Evolutionary conservation across 1,140 invertebrate species (phyloP), one percentile per base, ranked within the genome.

Genomic region (Acromyrmex charruanus): DNA sequence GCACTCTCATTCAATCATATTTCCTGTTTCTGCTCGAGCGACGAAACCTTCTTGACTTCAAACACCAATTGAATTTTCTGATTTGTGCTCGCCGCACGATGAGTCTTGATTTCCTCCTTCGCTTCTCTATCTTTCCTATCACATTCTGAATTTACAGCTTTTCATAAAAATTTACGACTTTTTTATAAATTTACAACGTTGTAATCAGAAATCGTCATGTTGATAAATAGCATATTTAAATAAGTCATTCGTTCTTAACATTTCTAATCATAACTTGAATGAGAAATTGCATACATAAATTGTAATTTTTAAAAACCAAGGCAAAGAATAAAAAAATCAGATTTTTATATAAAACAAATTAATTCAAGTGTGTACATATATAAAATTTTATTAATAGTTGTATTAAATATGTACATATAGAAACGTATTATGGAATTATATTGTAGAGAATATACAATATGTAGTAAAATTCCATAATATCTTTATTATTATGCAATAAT

Each of bases 21-120:
- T 72, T 82, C 35, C 72, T 28, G 66, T 55, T 31, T 31, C 68
- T 51, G 65, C 28, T 21, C 58, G 66, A 49, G 51, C 44, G 61
- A 80, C 49, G 25, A 39, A 84, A 82, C 0, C n/a, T 44, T 35
- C 49, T 18, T 25, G 12, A 55, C 58, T 72, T 35, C 4, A 58
- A 88, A 89, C 51, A 74, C 16, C 80, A 85, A 89, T 88, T 85
- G 87, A 85, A 85, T 89, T 85, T 89, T 88, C 65, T 59, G 72
- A 61, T 85, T 88, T 74, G 4, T 55, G 9, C 25, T 39, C 44
- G 51, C 69, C 79, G 31, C 63, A 53, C 28, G 53, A 39, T 21
- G 14, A n/a, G 2, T 66, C 51, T 18, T 66, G 71, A 88, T 88
- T 58, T 79, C 18, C 63, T 72, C 65, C 39, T 68, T 51, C 18